Evolutionary conservation across 2,888 invertebrate species (phyloP), one percentile per base, ranked within the genome.

Genomic region (Phaonia tiefii): DNA sequence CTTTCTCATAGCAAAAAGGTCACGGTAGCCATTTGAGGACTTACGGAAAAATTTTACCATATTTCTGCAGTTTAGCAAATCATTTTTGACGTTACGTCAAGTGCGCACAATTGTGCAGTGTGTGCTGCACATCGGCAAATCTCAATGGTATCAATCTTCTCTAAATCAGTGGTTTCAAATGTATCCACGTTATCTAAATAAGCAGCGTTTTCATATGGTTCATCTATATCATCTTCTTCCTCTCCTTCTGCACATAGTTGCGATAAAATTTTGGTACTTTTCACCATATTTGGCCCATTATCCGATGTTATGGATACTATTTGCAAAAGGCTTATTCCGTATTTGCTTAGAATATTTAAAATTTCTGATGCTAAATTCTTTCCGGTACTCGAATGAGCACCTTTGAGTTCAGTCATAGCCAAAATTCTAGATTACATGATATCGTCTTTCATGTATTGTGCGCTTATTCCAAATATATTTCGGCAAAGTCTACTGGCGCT

Each of bases 381-480:
- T 25, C n/a, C 15, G 20, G 37, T 13, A 11, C 63, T 72, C 39
- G 63, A n/a, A n/a, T n/a, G n/a, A n/a, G n/a, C n/a, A n/a, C n/a
- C n/a, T n/a, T n/a, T n/a, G n/a, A n/a, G n/a, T 60, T 72, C 63
- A 5, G 60, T 37, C 31, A 60, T 72, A 8, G 63, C 72, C 1
- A 73, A 13, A 37, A 73, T 51, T n/a, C 4, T 22, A 1, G 72
- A 73, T 63, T 63, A 25, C 39, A 73, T 73, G 10, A 37, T 10
- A 20, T 31, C 20, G 11, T 22, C 22, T 8, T 13, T 63, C 4
- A 60, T 13, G 37, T 20, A 72, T 49, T 72, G 71, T 1, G 60
- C 70, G 10, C 70, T 70, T 26, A 70, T 70, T n/a, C 46, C 46
- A 31, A 72, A 60, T 26, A 72, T 72, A 20, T 49, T 72, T 49